A percentile compares a stretch with the other conserved stretches of the same genome.
These are phyloP conservation scores for Leptocoma aspasia DNA, from an alignment of 2,113 vertebrate genomes.

Conservation along the genomic window DNA sequence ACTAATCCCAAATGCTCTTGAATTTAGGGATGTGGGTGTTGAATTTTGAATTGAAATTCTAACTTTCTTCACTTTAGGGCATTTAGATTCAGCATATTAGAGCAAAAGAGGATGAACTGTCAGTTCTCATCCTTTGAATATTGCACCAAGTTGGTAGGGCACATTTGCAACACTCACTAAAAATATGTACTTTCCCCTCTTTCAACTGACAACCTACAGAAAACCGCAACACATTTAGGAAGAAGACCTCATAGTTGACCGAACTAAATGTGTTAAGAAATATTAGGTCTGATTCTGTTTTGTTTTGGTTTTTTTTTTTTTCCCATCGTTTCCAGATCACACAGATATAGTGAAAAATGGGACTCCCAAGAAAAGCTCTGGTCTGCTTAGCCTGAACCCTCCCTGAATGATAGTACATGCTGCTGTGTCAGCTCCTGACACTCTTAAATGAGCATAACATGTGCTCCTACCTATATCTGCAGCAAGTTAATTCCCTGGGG, in stretches of 20 bases:
- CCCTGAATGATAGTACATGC: neutral
- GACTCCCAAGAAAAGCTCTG: neutral
- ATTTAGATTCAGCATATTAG: constrained; percentile 41
- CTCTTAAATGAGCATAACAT: neutral
- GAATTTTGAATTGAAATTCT: constrained; percentile 24
- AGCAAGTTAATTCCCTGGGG: neutral
- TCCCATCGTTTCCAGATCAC: neutral
- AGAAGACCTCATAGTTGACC: neutral
- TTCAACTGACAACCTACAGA: neutral
- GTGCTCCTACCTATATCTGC: neutral
- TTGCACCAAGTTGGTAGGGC: neutral
- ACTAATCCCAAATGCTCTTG: neutral
- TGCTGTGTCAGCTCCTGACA: neutral
- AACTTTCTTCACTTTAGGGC: constrained; percentile 14
- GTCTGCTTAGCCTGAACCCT: neutral
- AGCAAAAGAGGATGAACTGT: constrained; percentile 39
- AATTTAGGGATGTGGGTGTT: constrained; percentile 15
- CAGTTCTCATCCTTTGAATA: constrained; percentile 33
- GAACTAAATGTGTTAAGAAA: neutral
- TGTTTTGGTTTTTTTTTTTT: neutral
- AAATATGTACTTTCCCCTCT: neutral
- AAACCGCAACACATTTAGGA: neutral
- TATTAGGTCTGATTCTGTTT: neutral
- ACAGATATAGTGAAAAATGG: neutral
- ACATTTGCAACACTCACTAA: neutral